These are phyloP conservation scores for Lucinisca nassula DNA, from an alignment of 2,888 invertebrate species.

Conservation along the genomic window DNA sequence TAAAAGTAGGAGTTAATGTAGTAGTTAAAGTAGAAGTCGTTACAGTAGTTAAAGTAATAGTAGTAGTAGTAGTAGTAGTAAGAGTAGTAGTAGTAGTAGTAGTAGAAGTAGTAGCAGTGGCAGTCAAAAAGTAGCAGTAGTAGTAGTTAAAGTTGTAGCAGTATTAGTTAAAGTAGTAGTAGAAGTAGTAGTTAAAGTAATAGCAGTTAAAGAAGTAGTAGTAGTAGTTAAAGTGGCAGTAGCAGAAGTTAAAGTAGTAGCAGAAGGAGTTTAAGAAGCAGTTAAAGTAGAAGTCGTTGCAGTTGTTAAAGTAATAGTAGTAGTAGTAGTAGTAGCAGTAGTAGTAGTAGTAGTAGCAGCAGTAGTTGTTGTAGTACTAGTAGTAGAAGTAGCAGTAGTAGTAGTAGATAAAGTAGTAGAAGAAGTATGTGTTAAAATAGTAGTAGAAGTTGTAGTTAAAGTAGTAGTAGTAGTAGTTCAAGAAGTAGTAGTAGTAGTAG, in stretches of 20 bases:
- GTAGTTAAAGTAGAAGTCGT: no score
- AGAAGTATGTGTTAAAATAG: background rate
- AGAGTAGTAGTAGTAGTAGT: no score
- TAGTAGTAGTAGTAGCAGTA: slow-evolving; percentile 37
- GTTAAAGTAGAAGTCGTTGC: no score
- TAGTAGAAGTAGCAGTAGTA: background rate
- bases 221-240: slow-evolving; percentile 33
- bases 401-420: no score
- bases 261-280: no score
- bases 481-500: background rate
- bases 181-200: no score
- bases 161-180: no score
- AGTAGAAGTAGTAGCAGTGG: no score
- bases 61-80: slow-evolving; percentile 48
- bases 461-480: background rate
- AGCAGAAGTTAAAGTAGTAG: no score
- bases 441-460: background rate
- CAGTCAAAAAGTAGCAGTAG: no score
- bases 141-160: no score
- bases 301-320: slow-evolving; percentile 37
- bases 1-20: no score
- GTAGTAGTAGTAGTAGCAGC: slow-evolving; percentile 44
- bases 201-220: slow-evolving; percentile 46
- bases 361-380: background rate
- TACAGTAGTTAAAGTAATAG: slow-evolving; percentile 23